Evolutionary conservation across 2,888 invertebrate species (phyloP).

Genomic region (Drosophila emarginata): DNA sequence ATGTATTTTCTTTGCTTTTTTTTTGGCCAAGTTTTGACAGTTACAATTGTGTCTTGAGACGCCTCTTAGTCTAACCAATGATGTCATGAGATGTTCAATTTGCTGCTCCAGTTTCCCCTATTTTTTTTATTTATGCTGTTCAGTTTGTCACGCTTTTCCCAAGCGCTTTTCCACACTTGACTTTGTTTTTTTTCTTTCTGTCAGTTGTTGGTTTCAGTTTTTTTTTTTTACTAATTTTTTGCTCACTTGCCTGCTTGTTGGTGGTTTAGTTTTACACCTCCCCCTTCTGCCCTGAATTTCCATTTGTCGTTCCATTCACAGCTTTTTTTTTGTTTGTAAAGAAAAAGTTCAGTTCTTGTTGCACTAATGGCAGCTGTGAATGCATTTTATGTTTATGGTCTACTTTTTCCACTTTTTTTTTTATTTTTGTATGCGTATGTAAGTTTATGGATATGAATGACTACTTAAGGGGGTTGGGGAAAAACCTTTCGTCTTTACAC

Average conservation of each 20-base stretch:
- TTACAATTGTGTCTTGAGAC: conserved; percentile 26
- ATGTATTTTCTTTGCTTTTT: conserved; percentile 7
- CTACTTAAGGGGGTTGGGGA: neutral
- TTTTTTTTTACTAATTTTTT: neutral
- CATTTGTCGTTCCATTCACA: conserved; percentile 9
- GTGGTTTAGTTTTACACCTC: conserved; percentile 6
- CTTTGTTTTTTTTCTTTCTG: conserved; percentile 20
- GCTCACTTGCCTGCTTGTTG: neutral
- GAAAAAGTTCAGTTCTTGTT: conserved; percentile 4
- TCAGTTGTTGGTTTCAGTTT: conserved; percentile 12
- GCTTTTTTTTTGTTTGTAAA: neutral
- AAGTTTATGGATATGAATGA: conserved; percentile 40
- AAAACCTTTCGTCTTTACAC: neutral
- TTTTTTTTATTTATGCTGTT: conserved; percentile 33
- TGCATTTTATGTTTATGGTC: conserved; percentile 70
- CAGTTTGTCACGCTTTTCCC: conserved; percentile 52
- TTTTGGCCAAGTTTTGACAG: conserved; percentile 24
- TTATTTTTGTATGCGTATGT: neutral
- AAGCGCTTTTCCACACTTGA: conserved; percentile 50
- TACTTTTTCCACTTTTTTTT: conserved; percentile 58
- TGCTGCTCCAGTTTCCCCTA: conserved; percentile 49
- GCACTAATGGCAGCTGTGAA: conserved; percentile 57
- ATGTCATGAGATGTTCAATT: conserved; percentile 29
- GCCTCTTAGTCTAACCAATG: conserved; percentile 23
- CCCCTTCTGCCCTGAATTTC: conserved; percentile 45